phyloP scores from a whole-genome alignment of 2,113 vertebrate genomes.

The Hepsetus odoe region DNA sequence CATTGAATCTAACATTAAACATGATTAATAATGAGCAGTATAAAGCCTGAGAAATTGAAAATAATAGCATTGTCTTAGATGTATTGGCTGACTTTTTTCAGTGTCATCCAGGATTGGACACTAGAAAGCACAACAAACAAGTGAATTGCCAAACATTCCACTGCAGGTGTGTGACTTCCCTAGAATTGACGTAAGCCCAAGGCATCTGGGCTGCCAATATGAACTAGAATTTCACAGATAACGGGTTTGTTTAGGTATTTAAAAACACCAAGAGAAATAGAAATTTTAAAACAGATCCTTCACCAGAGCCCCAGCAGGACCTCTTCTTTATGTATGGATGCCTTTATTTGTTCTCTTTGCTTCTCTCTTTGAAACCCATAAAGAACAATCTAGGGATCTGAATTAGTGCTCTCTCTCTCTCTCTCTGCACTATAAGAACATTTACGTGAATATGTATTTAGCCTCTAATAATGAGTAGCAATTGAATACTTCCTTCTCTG shows the following conservation, averaged over 20 bases:
- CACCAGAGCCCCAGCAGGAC: constrained; percentile 6
- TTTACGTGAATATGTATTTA: constrained; percentile 49
- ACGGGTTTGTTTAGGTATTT: not conserved
- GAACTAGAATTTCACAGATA: not conserved
- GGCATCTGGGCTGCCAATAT: not conserved
- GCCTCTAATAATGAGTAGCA: constrained; percentile 31
- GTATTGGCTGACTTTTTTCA: not conserved
- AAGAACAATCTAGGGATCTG: no score
- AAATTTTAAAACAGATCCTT: constrained; percentile 16
- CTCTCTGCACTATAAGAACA: constrained; percentile 38
- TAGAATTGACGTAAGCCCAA: not conserved
- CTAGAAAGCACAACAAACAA: not conserved
- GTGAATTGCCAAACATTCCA: not conserved
- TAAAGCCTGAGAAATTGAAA: not conserved
- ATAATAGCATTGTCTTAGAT: no score
- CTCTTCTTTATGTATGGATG: not conserved
- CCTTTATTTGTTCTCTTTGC: not conserved
- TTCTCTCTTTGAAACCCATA: no score
- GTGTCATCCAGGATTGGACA: not conserved
- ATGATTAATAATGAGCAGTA: constrained; percentile 7
- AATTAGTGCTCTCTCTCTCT: constrained; percentile 15
- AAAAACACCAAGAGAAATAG: not conserved
- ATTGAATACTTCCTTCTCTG: constrained; percentile 32
- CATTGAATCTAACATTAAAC: constrained; percentile 21
- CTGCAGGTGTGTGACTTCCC: not conserved